These are phyloP conservation scores for Smutsia temminckii DNA, from an alignment of 2,797 vertebrate species.

Conservation along the genomic window DNA sequence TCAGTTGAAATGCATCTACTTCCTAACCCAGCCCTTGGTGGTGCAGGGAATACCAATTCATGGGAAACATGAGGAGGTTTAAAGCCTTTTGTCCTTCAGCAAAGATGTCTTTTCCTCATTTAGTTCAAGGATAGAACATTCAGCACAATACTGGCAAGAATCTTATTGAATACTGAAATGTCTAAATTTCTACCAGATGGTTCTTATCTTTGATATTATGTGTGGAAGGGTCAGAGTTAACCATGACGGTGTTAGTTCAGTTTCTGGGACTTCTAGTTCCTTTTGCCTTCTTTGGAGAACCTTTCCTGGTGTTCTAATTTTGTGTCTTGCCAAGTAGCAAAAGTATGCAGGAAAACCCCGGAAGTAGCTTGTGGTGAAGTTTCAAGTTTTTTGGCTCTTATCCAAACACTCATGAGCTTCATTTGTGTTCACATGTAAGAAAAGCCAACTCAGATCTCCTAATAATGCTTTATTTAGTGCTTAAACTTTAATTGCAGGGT, in stretches of 20 bases:
- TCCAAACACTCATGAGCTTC: slow-evolving; percentile 82
- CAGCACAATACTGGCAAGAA: not conserved
- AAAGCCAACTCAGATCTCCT: slow-evolving; percentile 81
- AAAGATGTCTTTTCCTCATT: slow-evolving; percentile 9
- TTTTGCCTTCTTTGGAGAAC: slow-evolving; percentile 64
- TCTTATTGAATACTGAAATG: slow-evolving; percentile 33
- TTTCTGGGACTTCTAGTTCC: slow-evolving; percentile 60
- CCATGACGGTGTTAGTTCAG: not conserved
- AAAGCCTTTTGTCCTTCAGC: slow-evolving; percentile 50
- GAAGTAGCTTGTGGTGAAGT: slow-evolving; percentile 82
- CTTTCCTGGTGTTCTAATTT: slow-evolving; percentile 73
- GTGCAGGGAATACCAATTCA: not conserved
- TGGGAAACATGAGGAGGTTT: not conserved
- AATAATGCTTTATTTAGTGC: slow-evolving; percentile 84
- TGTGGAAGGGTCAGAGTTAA: slow-evolving; percentile 50
- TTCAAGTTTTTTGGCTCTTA: slow-evolving; percentile 84
- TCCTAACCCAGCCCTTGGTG: not conserved
- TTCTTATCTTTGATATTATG: slow-evolving; percentile 27
- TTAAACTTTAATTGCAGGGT: slow-evolving; percentile 87
- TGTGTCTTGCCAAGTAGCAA: slow-evolving; percentile 72
- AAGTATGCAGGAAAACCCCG: slow-evolving; percentile 67
- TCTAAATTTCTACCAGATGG: slow-evolving; percentile 28
- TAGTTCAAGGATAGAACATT: slow-evolving; percentile 24
- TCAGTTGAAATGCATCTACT: not conserved
- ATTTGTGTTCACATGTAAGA: slow-evolving; percentile 82